Evolutionary conservation across 1,140 invertebrate genomes (phyloP).

Genomic region (Dreissena polymorpha): DNA sequence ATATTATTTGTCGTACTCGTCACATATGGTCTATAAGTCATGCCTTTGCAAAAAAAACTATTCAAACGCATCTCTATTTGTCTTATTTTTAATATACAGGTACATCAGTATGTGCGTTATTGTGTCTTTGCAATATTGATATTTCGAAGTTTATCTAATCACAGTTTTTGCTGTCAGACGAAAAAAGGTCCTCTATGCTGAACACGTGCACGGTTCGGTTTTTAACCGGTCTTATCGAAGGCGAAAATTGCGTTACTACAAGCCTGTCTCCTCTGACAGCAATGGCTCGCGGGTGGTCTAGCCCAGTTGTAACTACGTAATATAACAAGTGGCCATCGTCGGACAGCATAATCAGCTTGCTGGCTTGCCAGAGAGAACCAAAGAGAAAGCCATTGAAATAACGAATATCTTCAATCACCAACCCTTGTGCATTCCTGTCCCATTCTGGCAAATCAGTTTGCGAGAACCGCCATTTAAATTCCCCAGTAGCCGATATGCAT

Average conservation of each 20-base stretch:
- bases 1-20: too few relatives aligned
- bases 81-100: too few relatives aligned
- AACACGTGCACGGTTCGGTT: conserved; percentile 28
- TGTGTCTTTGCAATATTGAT: too few relatives aligned
- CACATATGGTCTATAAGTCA: too few relatives aligned
- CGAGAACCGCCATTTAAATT: conserved; percentile 22
- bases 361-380: conserved; percentile 21
- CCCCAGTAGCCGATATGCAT: conserved; percentile 21
- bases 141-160: neutral
- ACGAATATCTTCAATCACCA: conserved; percentile 37
- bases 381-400: conserved; percentile 13
- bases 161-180: neutral
- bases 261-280: neutral
- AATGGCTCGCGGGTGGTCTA: conserved; percentile 31
- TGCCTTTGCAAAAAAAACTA: too few relatives aligned
- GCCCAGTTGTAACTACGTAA: neutral
- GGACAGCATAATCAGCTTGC: conserved; percentile 23
- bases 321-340: conserved; percentile 17
- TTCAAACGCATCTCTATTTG: too few relatives aligned
- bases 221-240: neutral
- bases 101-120: too few relatives aligned
- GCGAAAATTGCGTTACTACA: conserved; percentile 34
- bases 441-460: conserved; percentile 13
- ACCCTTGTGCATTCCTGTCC: conserved; percentile 6
- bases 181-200: neutral